These are phyloP conservation scores for Lutjanus argentimaculatus DNA, from an alignment of 2,797 vertebrate species.

Conservation along the genomic window DNA sequence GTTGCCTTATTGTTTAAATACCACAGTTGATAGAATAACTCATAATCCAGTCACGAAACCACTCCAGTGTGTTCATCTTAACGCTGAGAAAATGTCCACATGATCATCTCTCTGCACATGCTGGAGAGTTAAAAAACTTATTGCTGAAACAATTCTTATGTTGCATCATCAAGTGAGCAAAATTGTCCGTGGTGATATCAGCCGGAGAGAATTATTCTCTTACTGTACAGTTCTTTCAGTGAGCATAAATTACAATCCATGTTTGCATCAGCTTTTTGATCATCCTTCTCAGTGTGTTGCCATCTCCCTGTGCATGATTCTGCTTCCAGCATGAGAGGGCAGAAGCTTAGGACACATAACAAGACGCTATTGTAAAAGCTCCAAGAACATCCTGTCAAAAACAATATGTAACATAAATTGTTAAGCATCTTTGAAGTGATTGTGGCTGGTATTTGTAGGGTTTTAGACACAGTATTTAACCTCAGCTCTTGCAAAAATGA, in stretches of 20 bases:
- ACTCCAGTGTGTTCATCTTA: neutral
- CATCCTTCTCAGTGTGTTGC: slow-evolving; percentile 53
- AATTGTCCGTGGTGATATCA: slow-evolving; percentile 50
- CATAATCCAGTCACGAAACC: neutral
- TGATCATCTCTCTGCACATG: slow-evolving; percentile 12
- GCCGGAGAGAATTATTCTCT: slow-evolving; percentile 52
- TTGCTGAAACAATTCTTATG: slow-evolving; percentile 64
- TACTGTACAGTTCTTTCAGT: slow-evolving; percentile 62
- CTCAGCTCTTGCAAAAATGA: slow-evolving; percentile 16
- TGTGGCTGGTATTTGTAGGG: neutral
- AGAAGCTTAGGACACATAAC: slow-evolving; percentile 24
- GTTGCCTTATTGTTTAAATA: neutral
- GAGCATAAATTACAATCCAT: slow-evolving; percentile 46
- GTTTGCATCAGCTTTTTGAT: slow-evolving; percentile 78
- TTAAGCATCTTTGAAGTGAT: slow-evolving; percentile 15
- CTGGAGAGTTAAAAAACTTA: slow-evolving; percentile 35
- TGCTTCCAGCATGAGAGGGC: slow-evolving; percentile 40
- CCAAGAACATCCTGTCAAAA: slow-evolving; percentile 33
- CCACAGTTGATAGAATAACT: neutral
- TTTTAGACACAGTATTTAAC: neutral
- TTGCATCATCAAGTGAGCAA: slow-evolving; percentile 72
- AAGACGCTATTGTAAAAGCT: slow-evolving; percentile 19
- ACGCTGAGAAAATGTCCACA: neutral
- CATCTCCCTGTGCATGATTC: slow-evolving; percentile 34
- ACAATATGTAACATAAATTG: neutral